Percentiles rank a stretch among this genome's conserved stretches.
Conservation (phyloP, 2,888 invertebrate species). For the Temnothorax ravouxi region DNA sequence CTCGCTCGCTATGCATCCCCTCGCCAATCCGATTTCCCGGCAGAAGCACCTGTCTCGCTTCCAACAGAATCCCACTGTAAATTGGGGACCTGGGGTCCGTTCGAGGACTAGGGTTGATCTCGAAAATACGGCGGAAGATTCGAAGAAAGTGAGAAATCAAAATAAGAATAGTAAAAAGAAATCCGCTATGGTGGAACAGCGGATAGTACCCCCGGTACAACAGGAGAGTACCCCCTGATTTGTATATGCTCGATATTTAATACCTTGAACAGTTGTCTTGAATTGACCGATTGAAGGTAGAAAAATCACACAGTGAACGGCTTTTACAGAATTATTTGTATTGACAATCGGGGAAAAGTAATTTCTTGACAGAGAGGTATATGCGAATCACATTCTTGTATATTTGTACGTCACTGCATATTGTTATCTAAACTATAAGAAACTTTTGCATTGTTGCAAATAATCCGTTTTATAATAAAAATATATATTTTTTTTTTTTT, state of each 20-base stretch:
- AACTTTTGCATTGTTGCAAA: background rate
- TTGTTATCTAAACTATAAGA: background rate
- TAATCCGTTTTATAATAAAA: slow-evolving; percentile 25
- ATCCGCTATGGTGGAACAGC: background rate
- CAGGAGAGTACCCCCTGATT: background rate
- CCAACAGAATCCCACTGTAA: slow-evolving; percentile 94
- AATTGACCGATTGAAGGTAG: background rate
- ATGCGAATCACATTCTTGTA: background rate
- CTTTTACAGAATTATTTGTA: background rate
- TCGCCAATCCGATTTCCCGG: slow-evolving; percentile 94
- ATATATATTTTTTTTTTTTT: slow-evolving; percentile 19
- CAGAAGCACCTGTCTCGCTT: slow-evolving; percentile 92
- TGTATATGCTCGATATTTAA: background rate
- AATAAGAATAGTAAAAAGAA: slow-evolving; percentile 88
- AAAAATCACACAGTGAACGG: background rate
- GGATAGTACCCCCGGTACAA: background rate
- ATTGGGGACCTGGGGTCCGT: slow-evolving; percentile 97
- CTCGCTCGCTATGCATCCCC: slow-evolving; percentile 88
- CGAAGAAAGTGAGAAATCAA: slow-evolving; percentile 90
- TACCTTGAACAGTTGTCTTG: background rate
- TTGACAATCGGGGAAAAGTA: background rate
- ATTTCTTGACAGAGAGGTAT: background rate
- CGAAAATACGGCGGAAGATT: slow-evolving; percentile 86
- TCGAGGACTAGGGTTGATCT: slow-evolving; percentile 90
- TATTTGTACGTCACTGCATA: background rate